These are phyloP conservation scores for Pteropus alecto DNA, from an alignment of 2,113 vertebrate genomes.

Conservation along the genomic window DNA sequence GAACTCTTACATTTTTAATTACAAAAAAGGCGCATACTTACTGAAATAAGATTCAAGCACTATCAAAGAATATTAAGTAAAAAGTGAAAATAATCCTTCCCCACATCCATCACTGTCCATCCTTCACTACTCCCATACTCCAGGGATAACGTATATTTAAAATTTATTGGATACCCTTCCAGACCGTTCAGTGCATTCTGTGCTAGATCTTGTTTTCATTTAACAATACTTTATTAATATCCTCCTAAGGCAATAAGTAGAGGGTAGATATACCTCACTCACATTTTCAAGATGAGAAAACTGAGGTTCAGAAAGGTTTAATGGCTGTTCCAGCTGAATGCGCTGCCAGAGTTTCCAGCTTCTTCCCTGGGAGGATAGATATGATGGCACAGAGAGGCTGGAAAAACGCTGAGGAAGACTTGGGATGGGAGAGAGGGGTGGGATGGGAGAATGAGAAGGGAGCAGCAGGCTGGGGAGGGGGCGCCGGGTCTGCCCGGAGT, in stretches of 20 bases:
- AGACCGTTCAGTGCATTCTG: background rate
- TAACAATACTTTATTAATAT: background rate
- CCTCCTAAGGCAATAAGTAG: background rate
- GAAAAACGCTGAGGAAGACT: background rate
- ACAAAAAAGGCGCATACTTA: background rate
- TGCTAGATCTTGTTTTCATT: background rate
- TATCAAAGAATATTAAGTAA: background rate
- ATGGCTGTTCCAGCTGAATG: background rate
- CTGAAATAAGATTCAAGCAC: slow-evolving; percentile 11
- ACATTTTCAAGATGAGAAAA: slow-evolving; percentile 35
- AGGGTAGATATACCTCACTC: background rate
- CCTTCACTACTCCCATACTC: background rate
- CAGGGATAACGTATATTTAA: background rate
- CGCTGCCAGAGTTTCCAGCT: background rate
- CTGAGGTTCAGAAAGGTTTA: background rate
- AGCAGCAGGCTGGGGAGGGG: background rate
- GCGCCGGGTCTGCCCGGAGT: background rate
- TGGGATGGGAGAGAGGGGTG: background rate
- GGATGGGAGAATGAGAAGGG: background rate
- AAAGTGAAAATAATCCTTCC: background rate
- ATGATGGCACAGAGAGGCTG: background rate
- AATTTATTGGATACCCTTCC: background rate
- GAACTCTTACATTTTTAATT: background rate
- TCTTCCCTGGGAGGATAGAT: background rate
- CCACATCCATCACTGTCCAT: background rate